phyloP scores from a whole-genome alignment of 2,113 vertebrate species.

The Pituophis catenifer region DNA sequence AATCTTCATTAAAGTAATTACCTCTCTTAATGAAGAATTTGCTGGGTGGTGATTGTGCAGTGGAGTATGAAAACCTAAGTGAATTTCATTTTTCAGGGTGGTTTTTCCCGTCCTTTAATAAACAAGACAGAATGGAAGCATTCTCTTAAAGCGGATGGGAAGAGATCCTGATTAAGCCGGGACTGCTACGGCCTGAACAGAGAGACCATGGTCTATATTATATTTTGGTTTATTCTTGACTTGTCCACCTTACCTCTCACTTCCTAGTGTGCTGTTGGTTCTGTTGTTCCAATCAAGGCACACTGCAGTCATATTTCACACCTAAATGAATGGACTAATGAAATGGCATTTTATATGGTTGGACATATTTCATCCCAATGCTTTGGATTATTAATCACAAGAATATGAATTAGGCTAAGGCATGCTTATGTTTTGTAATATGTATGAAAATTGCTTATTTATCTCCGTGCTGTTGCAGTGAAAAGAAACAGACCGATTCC shows the following conservation, averaged over 20 bases:
- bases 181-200: constrained; percentile 24
- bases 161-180: constrained; percentile 27
- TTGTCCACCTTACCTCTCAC: background rate
- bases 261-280: background rate
- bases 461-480: constrained; percentile 51
- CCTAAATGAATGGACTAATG: constrained; percentile 50
- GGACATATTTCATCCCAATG: constrained; percentile 40
- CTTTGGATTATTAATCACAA: constrained; percentile 56
- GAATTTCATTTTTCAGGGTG: constrained; percentile 59
- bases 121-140: constrained; percentile 49
- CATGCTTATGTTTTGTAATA: constrained; percentile 59
- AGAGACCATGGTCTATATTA: background rate
- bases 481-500: constrained; percentile 60
- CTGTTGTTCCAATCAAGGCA: constrained; percentile 18
- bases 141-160: constrained; percentile 31
- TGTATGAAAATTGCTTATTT: constrained; percentile 64
- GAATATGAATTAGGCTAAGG: constrained; percentile 55
- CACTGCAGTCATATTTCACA: constrained; percentile 38
- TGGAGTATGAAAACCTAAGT: constrained; percentile 60
- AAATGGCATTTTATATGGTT: constrained; percentile 36
- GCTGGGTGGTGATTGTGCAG: constrained; percentile 58
- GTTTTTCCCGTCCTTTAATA: constrained; percentile 58
- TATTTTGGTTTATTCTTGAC: background rate
- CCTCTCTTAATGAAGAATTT: constrained; percentile 66
- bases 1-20: constrained; percentile 68